Conservation (phyloP, 2,888 invertebrate species). For the Cybosia mesomella region DNA sequence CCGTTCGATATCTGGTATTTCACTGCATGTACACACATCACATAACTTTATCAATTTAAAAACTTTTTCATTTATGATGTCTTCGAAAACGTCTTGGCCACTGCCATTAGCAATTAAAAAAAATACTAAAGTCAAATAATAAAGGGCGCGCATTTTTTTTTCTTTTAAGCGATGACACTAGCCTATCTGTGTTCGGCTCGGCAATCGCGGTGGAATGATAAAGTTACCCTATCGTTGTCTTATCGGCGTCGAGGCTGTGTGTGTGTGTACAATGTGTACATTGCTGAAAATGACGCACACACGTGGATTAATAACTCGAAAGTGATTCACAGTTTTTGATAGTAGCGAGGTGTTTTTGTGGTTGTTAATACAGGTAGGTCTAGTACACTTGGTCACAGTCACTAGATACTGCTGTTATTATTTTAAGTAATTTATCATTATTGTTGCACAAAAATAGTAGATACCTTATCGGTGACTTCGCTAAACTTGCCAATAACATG, state of each 20-base stretch:
- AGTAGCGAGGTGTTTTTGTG: background rate
- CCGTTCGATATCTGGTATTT: constrained; percentile 76
- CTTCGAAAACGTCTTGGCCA: constrained; percentile 61
- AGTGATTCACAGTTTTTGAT: constrained; percentile 45
- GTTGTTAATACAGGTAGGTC: background rate
- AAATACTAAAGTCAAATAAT: constrained; percentile 65
- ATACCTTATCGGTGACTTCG: background rate
- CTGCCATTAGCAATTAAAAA: constrained; percentile 62
- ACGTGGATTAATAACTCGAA: constrained; percentile 55
- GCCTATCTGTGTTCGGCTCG: constrained; percentile 66
- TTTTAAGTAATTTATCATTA: too few relatives aligned
- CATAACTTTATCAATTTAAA: constrained; percentile 70
- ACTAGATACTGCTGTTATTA: background rate
- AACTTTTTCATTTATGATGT: constrained; percentile 51
- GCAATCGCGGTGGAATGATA: constrained; percentile 78
- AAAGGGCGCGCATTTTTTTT: constrained; percentile 72
- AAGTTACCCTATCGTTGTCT: constrained; percentile 73
- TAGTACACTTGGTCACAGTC: background rate
- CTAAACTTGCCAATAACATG: background rate
- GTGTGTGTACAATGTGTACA: constrained; percentile 56
- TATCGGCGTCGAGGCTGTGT: constrained; percentile 72
- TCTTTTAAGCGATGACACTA: constrained; percentile 46
- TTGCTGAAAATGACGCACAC: constrained; percentile 79
- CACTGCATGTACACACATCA: constrained; percentile 81
- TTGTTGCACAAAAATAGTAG: background rate